phyloP scores from a whole-genome alignment of 2,797 vertebrate genomes.

The Menidia menidia region DNA sequence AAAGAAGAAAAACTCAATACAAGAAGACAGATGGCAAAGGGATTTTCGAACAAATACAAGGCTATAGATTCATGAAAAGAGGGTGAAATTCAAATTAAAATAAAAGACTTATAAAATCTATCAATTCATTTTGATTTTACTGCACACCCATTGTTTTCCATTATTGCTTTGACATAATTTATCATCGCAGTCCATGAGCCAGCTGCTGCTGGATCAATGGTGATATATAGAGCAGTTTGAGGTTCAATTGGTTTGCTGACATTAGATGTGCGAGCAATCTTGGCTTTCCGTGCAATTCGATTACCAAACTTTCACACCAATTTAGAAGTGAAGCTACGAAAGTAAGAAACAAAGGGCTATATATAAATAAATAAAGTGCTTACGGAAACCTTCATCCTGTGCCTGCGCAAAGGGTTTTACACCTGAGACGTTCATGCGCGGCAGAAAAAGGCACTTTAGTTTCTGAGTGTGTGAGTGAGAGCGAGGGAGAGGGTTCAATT shows the following conservation, averaged over 20 bases:
- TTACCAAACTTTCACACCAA: conserved; percentile 70
- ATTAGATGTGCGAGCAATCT: conserved; percentile 73
- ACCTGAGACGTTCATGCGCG: conserved; percentile 48
- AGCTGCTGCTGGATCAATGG: conserved; percentile 72
- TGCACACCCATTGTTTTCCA: conserved; percentile 32
- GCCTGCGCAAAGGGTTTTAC: conserved; percentile 47
- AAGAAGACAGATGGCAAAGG: background rate
- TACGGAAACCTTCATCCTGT: conserved; percentile 49
- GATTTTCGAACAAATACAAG: conserved; percentile 19
- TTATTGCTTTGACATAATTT: conserved; percentile 58
- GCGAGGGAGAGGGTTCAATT: conserved; percentile 42
- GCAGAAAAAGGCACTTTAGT: conserved; percentile 43
- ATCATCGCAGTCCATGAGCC: conserved; percentile 52
- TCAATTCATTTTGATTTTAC: conserved; percentile 60
- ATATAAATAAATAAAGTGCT: conserved; percentile 44
- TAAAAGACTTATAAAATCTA: conserved; percentile 40
- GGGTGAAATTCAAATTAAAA: conserved; percentile 34
- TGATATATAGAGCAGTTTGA: conserved; percentile 66
- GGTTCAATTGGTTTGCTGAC: conserved; percentile 73
- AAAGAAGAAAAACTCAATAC: background rate
- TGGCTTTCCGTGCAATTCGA: conserved; percentile 66
- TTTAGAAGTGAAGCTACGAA: conserved; percentile 58
- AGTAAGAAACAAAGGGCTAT: conserved; percentile 38
- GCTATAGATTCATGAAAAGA: conserved; percentile 5
- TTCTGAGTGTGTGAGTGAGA: conserved; percentile 4